Evolutionary conservation across 2,888 invertebrate species (phyloP), one percentile per base, ranked within the genome.

Genomic region (Volucella bombylans): DNA sequence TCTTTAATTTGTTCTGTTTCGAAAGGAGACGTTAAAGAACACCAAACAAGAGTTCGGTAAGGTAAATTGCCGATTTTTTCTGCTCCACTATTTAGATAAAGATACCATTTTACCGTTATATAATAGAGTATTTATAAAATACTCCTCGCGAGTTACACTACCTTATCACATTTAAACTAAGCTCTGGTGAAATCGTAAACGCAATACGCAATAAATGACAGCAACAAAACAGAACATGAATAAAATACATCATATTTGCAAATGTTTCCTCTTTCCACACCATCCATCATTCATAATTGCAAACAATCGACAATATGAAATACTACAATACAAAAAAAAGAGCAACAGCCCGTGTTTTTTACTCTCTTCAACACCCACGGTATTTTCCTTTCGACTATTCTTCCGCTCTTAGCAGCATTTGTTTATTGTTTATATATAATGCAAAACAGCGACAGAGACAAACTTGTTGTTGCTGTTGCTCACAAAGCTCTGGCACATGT

Each of bases 351-450:
- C 62, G 57, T 69, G 55, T 39, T 52, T 31, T 41, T 3, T 52
- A 9, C 52, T 41, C 64, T 62, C 45, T 43, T 41, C 52, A 8
- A 61, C 31, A 50, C 52, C 52, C 67, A 67, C 67, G 59, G 59
- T 72, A 59, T 23, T 41, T 47, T 14, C 39, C 4, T 65, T 71
- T 43, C 39, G 9, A 12, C 23, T 38, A 74, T 74, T 74, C 47
- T 64, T 64, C 15, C n/a, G 10, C 65, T 39, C 47, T 50, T 61
- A 43, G 12, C 39, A 57, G 10, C 55, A 64, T 78, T 77, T 78
- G 78, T 78, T 78, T 71, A 71, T 78, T 78, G 69, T 69, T 78
- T 78, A 71, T 78, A 49, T 49, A 68, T 77, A 31, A 31, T 61
- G 47, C 38, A 43, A 31, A 57, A 38, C 38, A 15, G 14, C 31